phyloP scores from a whole-genome alignment of 2,888 invertebrate genomes.

The Amblyteles armatorius region DNA sequence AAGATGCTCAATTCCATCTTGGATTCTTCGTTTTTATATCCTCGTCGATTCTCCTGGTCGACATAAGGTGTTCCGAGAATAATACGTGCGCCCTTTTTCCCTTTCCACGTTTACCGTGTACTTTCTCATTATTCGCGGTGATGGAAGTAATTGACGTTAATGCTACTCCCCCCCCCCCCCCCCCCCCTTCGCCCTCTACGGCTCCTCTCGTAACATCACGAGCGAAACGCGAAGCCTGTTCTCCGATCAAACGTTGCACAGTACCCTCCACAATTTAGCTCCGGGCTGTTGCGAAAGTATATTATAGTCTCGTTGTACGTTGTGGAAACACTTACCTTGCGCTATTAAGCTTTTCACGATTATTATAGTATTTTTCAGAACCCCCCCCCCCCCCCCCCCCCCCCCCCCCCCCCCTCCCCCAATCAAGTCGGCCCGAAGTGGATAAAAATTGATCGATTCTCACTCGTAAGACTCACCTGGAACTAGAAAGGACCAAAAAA shows the following conservation, averaged over 20 bases:
- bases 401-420: conserved; percentile 1
- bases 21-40: background rate
- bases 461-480: conserved; percentile 24
- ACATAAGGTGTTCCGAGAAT: conserved; percentile 9
- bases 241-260: conserved; percentile 48
- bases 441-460: conserved; percentile 59
- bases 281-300: conserved; percentile 45
- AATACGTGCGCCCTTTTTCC: conserved; percentile 29
- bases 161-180: conserved; percentile 49
- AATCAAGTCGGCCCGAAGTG: conserved; percentile 49
- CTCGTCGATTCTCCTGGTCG: conserved; percentile 5
- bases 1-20: background rate
- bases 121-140: conserved; percentile 68
- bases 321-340: conserved; percentile 63
- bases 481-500: conserved; percentile 17
- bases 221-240: conserved; percentile 46
- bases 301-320: conserved; percentile 44
- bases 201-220: conserved; percentile 50
- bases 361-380: conserved; percentile 58
- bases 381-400: conserved; percentile 19
- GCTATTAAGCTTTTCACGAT: conserved; percentile 59
- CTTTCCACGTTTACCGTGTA: conserved; percentile 47
- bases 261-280: conserved; percentile 56
- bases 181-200: background rate
- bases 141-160: conserved; percentile 72